Evolutionary conservation across 2,797 vertebrate genomes (phyloP).

Genomic region (Remorina albescens): DNA sequence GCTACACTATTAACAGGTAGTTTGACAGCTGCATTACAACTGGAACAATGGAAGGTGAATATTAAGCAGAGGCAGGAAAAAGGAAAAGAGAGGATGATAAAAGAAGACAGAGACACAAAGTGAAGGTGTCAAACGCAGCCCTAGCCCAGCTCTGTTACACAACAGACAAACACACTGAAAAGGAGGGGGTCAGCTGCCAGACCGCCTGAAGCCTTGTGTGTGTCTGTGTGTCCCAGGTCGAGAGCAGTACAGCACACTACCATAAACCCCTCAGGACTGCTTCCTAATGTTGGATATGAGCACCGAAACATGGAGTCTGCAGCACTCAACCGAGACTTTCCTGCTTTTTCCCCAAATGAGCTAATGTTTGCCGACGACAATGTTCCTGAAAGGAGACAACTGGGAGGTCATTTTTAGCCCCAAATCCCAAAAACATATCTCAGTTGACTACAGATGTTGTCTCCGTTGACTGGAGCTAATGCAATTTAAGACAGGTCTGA

Average conservation of each 20-base stretch:
- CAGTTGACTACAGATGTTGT: not conserved
- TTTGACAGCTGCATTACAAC: not conserved
- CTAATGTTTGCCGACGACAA: slow-evolving; percentile 1
- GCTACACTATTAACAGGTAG: not conserved
- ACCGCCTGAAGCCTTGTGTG: slow-evolving; percentile 35
- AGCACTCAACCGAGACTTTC: slow-evolving; percentile 7
- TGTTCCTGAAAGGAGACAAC: slow-evolving; percentile 35
- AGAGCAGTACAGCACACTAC: slow-evolving; percentile 44
- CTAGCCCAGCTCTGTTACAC: slow-evolving; percentile 46
- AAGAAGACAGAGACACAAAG: not conserved
- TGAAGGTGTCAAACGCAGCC: slow-evolving; percentile 28
- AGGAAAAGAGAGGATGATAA: not conserved
- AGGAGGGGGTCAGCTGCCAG: slow-evolving; percentile 46
- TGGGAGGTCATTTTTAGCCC: slow-evolving; percentile 9
- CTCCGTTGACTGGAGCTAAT: not conserved
- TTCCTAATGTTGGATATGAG: slow-evolving; percentile 32
- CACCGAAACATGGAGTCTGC: slow-evolving; percentile 28
- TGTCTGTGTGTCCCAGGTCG: slow-evolving; percentile 35
- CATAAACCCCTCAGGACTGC: slow-evolving; percentile 35
- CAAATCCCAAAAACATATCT: not conserved
- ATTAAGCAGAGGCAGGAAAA: slow-evolving; percentile 1
- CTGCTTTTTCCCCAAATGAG: slow-evolving; percentile 28
- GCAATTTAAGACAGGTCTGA: not conserved
- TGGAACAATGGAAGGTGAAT: slow-evolving; percentile 11
- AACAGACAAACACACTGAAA: slow-evolving; percentile 43